Evolutionary conservation across 2,113 vertebrate genomes (phyloP).

Genomic region (Promerops cafer): DNA sequence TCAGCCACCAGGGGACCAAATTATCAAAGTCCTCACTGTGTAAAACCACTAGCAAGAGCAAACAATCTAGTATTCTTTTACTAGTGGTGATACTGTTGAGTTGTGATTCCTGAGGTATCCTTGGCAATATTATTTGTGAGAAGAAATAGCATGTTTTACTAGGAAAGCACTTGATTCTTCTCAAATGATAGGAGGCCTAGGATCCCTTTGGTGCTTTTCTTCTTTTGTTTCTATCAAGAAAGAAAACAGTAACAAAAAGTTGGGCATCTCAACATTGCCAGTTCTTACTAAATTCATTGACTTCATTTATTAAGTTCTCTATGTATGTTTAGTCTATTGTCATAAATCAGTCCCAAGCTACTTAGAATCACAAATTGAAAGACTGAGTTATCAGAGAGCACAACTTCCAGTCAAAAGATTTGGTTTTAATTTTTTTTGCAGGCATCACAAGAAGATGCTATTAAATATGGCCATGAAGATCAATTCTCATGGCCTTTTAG

Average conservation of each 20-base stretch:
- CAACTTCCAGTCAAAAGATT: not conserved
- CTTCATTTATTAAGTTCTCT: not conserved
- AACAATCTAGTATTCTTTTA: not conserved
- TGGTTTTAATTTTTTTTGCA: not conserved
- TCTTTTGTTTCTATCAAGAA: not conserved
- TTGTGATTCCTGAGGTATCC: not conserved
- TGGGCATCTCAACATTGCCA: not conserved
- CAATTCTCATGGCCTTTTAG: not conserved
- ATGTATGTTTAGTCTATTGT: not conserved
- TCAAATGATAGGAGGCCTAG: not conserved
- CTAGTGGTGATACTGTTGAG: not conserved
- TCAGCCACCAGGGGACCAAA: not conserved
- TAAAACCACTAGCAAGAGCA: not conserved
- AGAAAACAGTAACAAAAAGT: not conserved
- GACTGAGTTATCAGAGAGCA: not conserved
- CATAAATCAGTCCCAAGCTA: not conserved
- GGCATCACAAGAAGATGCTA: not conserved
- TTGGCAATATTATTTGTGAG: not conserved
- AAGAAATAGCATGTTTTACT: not conserved
- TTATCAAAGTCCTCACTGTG: not conserved
- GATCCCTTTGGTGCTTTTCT: not conserved
- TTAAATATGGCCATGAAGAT: not conserved
- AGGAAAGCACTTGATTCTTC: not conserved
- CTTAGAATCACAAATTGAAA: constrained; percentile 25
- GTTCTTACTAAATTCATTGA: not conserved